phyloP scores from a whole-genome alignment of 2,113 vertebrate genomes.

The Acrocephalus kingi region DNA sequence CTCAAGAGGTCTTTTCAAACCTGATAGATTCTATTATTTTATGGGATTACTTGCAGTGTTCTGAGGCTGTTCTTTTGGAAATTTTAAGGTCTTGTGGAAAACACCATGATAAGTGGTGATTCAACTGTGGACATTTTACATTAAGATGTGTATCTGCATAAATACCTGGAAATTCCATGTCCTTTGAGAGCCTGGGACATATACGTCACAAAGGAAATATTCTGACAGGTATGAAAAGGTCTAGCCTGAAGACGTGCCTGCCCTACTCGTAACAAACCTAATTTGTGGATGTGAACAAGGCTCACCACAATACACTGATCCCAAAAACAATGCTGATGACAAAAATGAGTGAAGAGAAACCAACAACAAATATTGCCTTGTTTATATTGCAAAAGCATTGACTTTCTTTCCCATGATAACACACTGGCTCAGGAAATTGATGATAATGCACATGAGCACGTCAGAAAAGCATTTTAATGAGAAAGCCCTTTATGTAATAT shows the following conservation, averaged over 20 bases:
- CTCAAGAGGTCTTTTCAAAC: neutral
- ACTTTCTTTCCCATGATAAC: neutral
- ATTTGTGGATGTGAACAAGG: neutral
- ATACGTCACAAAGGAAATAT: neutral
- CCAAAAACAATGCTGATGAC: neutral
- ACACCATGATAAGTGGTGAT: neutral
- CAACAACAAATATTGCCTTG: neutral
- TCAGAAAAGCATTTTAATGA: slow-evolving; percentile 5
- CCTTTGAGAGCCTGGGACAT: neutral
- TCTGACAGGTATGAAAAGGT: neutral
- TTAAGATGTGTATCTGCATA: neutral
- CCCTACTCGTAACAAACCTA: neutral
- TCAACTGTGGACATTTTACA: neutral
- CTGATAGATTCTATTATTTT: neutral
- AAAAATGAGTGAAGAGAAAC: neutral
- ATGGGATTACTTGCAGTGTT: neutral
- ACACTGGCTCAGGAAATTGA: neutral
- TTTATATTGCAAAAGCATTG: neutral
- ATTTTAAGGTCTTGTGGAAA: neutral
- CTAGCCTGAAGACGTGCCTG: neutral
- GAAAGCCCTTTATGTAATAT: slow-evolving; percentile 20
- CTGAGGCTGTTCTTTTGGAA: neutral
- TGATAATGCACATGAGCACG: neutral
- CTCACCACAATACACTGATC: neutral
- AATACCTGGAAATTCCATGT: neutral